Evolutionary conservation across 2,888 invertebrate species (phyloP).

Genomic region (Adelphocoris suturalis): DNA sequence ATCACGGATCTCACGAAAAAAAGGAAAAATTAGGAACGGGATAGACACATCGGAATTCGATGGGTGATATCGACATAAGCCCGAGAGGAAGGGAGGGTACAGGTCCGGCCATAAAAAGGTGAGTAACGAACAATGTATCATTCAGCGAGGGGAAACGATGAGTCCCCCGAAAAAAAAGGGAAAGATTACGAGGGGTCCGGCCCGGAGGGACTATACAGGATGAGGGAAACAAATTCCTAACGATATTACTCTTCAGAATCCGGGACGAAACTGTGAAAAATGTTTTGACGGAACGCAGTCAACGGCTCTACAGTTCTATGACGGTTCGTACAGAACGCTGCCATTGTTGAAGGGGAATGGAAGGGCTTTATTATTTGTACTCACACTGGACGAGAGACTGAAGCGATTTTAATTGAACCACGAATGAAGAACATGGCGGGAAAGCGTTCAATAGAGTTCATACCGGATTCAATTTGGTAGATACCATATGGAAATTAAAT

Average conservation of each 20-base stretch:
- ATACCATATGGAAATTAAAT: no score
- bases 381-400: no score
- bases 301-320: no score
- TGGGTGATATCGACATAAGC: neutral
- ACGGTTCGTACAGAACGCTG: no score
- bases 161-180: neutral
- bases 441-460: no score
- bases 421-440: no score
- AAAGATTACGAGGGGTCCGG: neutral
- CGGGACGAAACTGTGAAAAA: neutral
- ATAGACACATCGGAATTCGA: constrained; percentile 39
- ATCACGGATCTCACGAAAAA: constrained; percentile 11
- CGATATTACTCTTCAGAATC: neutral
- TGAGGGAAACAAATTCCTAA: neutral
- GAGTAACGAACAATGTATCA: neutral
- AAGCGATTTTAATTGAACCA: no score
- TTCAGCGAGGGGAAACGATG: constrained; percentile 36
- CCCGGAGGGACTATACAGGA: neutral
- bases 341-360: no score
- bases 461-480: no score
- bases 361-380: no score
- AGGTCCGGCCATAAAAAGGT: neutral
- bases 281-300: no score
- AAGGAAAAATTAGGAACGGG: neutral
- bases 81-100: neutral